These are phyloP conservation scores for Acanthococcus lagerstroemiae DNA, from an alignment of 2,888 invertebrate genomes.

Conservation along the genomic window DNA sequence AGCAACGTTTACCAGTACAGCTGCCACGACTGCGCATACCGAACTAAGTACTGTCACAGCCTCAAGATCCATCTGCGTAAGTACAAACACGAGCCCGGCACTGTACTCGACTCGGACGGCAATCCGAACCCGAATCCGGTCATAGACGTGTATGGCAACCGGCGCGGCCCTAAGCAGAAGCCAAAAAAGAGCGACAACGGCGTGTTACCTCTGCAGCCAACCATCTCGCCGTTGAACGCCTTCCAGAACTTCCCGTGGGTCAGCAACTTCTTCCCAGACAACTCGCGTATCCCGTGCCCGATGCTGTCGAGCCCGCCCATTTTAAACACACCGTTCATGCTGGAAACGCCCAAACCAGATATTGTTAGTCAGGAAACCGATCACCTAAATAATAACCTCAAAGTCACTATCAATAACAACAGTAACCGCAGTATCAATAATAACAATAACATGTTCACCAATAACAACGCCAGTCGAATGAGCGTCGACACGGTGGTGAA, in stretches of 20 bases:
- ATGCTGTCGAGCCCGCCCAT: background rate
- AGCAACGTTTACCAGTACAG: slow-evolving; percentile 84
- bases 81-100: slow-evolving; percentile 87
- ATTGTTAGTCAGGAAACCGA: slow-evolving; percentile 16
- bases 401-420: slow-evolving; percentile 11
- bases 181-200: slow-evolving; percentile 39
- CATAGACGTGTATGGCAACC: slow-evolving; percentile 82
- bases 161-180: slow-evolving; percentile 70
- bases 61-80: slow-evolving; percentile 89
- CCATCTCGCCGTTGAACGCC: no score
- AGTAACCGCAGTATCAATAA: background rate
- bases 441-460: background rate
- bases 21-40: slow-evolving; percentile 87
- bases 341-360: slow-evolving; percentile 1
- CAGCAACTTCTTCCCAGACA: slow-evolving; percentile 26
- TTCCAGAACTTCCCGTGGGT: slow-evolving; percentile 30
- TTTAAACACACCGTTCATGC: background rate
- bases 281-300: background rate
- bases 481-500: no score
- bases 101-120: slow-evolving; percentile 81
- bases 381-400: background rate
- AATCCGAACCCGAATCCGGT: slow-evolving; percentile 77
- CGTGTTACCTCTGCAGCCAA: no score
- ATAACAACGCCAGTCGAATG: background rate
- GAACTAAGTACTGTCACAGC: slow-evolving; percentile 96